Evolutionary conservation across 2,797 vertebrate species (phyloP), one percentile per base, ranked within the genome.

Genomic region (Bryconaethiops microstoma): DNA sequence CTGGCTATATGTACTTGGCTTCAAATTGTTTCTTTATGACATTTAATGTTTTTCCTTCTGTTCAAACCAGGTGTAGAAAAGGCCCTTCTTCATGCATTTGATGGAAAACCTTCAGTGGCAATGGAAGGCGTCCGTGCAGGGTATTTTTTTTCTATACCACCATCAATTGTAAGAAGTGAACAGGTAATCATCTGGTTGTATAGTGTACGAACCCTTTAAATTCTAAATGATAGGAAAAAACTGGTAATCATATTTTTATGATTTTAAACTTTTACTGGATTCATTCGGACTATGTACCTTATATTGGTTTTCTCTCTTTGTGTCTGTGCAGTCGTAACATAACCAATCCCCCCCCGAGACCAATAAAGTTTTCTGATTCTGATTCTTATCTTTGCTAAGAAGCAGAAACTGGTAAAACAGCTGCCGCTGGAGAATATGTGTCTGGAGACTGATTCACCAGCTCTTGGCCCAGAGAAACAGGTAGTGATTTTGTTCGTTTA

Each of bases 351-450:
- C 2, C 35, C 35, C 2, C 35, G 29, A 35, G 35, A 35, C 35
- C 35, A 35, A 35, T 35, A 35, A 35, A 35, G 35, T 35, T 35
- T 35, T 35, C 35, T 35, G 35, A 35, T 35, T 35, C 35, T 35
- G 35, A 35, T 35, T 35, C 35, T 35, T 35, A 35, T 35, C 35
- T 94, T 73, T 81, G 91, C 87, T 88, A 96, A 99, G 97, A 98
- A 99, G 96, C 96, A 99, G 93, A 99, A 97, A 87, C 96, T 99
- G 55, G 96, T 99, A 88, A 97, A 97, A 83, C 94, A 96, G 91
- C 85, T 99, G 80, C 98, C 97, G 2, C 89, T 99, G 76, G 97
- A 97, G 88, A 95, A 90, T 86, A 94, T 99, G 81, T 99, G 97
- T 84, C 92, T 99, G 73, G 97, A 99, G 93, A 99, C 97, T 0